phyloP scores from a whole-genome alignment of 2,888 invertebrate genomes.

The Tetragnatha montana region DNA sequence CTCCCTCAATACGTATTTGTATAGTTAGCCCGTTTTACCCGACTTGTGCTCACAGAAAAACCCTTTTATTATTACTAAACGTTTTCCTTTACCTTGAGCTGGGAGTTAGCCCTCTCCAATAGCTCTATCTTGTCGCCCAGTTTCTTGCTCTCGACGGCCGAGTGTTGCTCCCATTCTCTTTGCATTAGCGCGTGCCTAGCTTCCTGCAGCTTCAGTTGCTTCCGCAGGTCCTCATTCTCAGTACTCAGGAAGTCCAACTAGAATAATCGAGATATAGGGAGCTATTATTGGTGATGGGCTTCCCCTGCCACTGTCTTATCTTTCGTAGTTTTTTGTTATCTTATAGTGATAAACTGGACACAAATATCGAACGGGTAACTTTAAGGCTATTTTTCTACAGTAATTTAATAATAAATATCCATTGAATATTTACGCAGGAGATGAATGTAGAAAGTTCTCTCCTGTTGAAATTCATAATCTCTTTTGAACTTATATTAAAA shows the following conservation, averaged over 20 bases:
- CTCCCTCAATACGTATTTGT: neutral
- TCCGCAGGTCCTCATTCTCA: slow-evolving; percentile 82
- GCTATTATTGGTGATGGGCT: neutral
- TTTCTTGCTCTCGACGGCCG: slow-evolving; percentile 92
- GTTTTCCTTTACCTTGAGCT: slow-evolving; percentile 84
- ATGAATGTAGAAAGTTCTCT: too few species aligned
- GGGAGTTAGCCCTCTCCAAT: slow-evolving; percentile 94
- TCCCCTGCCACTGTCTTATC: too few species aligned
- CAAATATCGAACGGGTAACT: too few species aligned
- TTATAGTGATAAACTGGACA: too few species aligned
- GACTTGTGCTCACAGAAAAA: neutral
- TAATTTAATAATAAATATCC: too few species aligned
- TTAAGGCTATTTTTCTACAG: too few species aligned
- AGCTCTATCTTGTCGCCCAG: slow-evolving; percentile 94
- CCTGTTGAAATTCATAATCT: too few species aligned
- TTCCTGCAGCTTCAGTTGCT: slow-evolving; percentile 78
- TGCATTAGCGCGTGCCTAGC: slow-evolving; percentile 77
- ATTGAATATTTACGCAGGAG: too few species aligned
- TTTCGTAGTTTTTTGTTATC: too few species aligned
- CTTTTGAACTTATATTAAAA: too few species aligned
- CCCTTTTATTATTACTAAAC: neutral
- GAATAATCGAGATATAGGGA: neutral
- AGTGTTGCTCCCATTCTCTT: slow-evolving; percentile 81
- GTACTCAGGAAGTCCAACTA: slow-evolving; percentile 83
- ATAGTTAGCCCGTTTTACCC: neutral